Conservation (phyloP, 2,797 vertebrate species). For the Carcharodon carcharias region DNA sequence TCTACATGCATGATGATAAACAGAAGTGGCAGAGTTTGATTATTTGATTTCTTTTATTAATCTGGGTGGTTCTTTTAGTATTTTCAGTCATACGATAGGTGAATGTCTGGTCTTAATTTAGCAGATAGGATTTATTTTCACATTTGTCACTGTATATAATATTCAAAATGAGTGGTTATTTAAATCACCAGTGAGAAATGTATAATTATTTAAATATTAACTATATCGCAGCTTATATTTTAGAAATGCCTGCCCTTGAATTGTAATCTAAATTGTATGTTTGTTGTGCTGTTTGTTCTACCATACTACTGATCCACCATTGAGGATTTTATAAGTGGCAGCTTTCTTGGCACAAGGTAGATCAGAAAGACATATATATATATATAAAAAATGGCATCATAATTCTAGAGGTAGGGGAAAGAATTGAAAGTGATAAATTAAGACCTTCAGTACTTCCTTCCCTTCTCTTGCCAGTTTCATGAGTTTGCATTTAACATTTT, state of each 20-base stretch:
- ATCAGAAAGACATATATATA: not conserved
- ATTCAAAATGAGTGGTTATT: not conserved
- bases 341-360: not conserved
- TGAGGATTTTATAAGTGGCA: not conserved
- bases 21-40: not conserved
- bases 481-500: not conserved
- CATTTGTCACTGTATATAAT: not conserved
- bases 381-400: not conserved
- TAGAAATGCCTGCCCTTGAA: not conserved
- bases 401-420: not conserved
- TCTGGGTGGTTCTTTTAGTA: not conserved
- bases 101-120: not conserved
- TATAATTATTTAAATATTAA: not conserved
- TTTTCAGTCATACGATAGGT: not conserved
- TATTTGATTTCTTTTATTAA: not conserved
- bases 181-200: not conserved
- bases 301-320: not conserved
- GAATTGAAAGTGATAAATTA: not conserved
- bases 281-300: not conserved
- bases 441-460: not conserved
- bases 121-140: not conserved
- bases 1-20: not conserved
- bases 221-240: not conserved
- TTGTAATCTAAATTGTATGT: not conserved
- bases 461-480: not conserved